Evolutionary conservation across 2,797 vertebrate species (phyloP).

Genomic region (Sebastes taczanowskii): DNA sequence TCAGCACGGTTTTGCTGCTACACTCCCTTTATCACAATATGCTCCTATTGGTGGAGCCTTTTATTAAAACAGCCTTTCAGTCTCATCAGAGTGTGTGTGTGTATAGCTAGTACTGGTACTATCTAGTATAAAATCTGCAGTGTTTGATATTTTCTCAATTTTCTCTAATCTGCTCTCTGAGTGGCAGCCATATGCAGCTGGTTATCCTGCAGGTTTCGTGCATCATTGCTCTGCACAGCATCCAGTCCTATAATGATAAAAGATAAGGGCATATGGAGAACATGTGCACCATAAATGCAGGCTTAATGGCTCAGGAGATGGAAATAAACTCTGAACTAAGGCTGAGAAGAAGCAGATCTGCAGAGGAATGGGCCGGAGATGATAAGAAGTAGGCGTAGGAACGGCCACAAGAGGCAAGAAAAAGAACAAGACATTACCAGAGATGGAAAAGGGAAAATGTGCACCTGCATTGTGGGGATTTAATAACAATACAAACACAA

Average conservation of each 20-base stretch:
- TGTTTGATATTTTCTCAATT: not conserved
- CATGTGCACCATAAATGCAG: constrained; percentile 43
- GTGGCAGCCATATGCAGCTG: not conserved
- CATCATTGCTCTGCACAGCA: constrained; percentile 23
- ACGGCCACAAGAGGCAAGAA: not conserved
- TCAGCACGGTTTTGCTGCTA: not conserved
- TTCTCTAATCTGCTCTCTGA: not conserved
- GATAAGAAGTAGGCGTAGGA: constrained; percentile 39
- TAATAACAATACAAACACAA: not conserved
- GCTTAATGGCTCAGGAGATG: constrained; percentile 43
- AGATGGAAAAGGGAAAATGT: constrained; percentile 24
- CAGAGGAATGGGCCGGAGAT: constrained; percentile 39
- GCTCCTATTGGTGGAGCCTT: not conserved
- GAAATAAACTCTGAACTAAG: constrained; percentile 47
- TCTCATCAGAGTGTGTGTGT: not conserved
- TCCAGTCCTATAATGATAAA: constrained; percentile 9
- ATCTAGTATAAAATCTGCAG: not conserved
- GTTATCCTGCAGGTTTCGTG: constrained; percentile 10
- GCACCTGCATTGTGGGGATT: constrained; percentile 6
- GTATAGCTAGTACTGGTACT: not conserved
- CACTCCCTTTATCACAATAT: not conserved
- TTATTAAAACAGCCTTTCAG: not conserved
- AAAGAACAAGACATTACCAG: constrained; percentile 4
- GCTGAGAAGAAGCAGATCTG: constrained; percentile 42
- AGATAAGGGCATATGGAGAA: constrained; percentile 47